Conservation (phyloP, 2,113 vertebrate species). For the Amia ocellicauda region DNA sequence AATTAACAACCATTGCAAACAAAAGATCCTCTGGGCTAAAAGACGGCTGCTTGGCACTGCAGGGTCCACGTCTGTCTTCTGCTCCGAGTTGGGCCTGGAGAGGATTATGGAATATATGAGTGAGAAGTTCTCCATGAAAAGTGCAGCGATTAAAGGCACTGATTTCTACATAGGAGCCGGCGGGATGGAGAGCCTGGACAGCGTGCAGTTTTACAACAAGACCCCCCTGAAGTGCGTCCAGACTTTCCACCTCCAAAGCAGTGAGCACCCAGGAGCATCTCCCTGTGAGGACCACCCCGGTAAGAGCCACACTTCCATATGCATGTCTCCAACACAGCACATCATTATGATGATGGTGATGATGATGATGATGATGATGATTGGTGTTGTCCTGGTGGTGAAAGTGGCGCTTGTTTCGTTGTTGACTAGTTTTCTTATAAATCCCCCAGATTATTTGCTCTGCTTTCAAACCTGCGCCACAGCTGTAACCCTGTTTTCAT, state of each 20-base stretch:
- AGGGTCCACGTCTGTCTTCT: conserved; percentile 36
- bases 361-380: no score
- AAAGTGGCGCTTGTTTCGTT: no score
- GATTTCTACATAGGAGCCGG: conserved; percentile 90
- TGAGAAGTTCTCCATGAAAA: conserved; percentile 91
- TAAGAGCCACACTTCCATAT: conserved; percentile 53
- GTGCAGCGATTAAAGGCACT: conserved; percentile 75
- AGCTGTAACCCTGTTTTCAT: no score
- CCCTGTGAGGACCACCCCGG: conserved; percentile 79
- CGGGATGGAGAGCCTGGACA: conserved; percentile 89
- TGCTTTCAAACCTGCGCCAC: no score
- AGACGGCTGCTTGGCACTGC: no score
- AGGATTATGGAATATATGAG: conserved; percentile 94
- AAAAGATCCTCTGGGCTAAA: conserved; percentile 25
- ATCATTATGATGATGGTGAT: not conserved
- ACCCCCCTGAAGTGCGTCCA: conserved; percentile 79
- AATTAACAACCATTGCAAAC: conserved; percentile 63
- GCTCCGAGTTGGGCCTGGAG: conserved; percentile 45
- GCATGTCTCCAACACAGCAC: not conserved
- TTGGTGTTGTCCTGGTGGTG: no score
- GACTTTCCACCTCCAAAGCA: conserved; percentile 80
- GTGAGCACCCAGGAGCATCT: conserved; percentile 78
- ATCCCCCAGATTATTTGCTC: no score
- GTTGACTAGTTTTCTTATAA: no score
- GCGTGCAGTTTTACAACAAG: conserved; percentile 89